A percentile compares a stretch with the other conserved stretches of the same genome.
Conservation (phyloP, 2,113 vertebrate species). For the Lampris megalopsis region DNA sequence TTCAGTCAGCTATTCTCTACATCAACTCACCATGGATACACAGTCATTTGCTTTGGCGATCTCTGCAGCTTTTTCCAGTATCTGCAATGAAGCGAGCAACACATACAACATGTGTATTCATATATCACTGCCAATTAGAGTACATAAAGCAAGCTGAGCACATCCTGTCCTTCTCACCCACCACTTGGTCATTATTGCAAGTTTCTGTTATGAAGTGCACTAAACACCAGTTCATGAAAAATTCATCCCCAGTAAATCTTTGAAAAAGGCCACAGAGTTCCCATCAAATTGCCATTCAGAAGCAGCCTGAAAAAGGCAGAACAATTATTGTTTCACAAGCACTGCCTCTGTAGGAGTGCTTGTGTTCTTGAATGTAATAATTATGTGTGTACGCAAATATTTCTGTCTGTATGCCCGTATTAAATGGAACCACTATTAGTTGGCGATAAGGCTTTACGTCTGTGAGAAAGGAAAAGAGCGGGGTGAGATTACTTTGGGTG, state of each 20-base stretch:
- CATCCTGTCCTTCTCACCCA: conserved; percentile 47
- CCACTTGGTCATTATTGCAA: conserved; percentile 50
- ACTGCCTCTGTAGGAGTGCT: neutral
- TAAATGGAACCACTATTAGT: neutral
- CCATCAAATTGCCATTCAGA: neutral
- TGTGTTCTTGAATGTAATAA: neutral
- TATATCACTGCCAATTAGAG: conserved; percentile 18
- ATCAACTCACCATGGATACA: conserved; percentile 84
- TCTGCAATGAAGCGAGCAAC: conserved; percentile 80
- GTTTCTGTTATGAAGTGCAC: conserved; percentile 31
- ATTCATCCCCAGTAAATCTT: conserved; percentile 16
- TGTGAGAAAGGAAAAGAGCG: neutral
- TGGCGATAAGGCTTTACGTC: neutral
- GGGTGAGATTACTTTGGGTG: neutral
- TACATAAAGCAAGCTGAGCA: conserved; percentile 43
- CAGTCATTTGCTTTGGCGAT: conserved; percentile 88
- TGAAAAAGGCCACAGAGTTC: conserved; percentile 4
- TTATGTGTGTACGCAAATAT: too few species aligned
- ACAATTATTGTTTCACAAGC: neutral
- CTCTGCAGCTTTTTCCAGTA: conserved; percentile 97
- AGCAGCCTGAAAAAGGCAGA: neutral
- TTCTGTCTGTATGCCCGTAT: too few species aligned
- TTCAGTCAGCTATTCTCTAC: neutral
- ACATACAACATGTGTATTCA: conserved; percentile 9
- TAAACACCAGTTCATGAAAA: conserved; percentile 11